Base-by-base conservation (phyloP, 2,113 vertebrate species). In the Lipophrys pholis region DNA sequence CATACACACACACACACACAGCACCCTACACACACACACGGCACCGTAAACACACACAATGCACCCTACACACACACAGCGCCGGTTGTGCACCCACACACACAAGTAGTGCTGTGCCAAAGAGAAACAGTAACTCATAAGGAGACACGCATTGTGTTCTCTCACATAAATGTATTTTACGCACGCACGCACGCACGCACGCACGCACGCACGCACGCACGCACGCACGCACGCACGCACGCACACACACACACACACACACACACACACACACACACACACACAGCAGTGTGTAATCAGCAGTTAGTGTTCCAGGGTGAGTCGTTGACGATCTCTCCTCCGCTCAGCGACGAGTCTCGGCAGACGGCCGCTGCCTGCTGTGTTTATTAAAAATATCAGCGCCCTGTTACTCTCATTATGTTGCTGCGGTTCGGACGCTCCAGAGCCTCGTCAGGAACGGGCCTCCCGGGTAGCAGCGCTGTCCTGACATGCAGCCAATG, bases 321-420 rank as follows among this genome's bases (percentile, higher is more conserved):
- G 71, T 84, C 84, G 66, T 91, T 85, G 65, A 76, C 78, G 49
- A 61, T 54, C 56, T 82, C 85, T 75, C 82, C 76, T 82, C 83
- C 88, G 62, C 79, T 87, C 75, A 76, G 80, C 63, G 82, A 87
- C 15, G 83, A 88, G 83, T 66, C 88, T 85, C 87, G 9, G 52
- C 69, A 83, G 88, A 85, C 80, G 82, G 11, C 76, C 79, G 85
- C 80, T 84, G 87, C 90, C 85, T 91, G 90, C 88, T 91, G 90
- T 56, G 88, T 90, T 91, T 91, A 91, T 91, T 91, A 91, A 91
- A 91, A 91, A 91, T 91, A 82, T 91, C 90, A 91, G 70, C 63
- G 82, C 76, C 85, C 76, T 83, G 86, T 90, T 91, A 90, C 55
- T 79, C 85, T 89, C 88, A 90, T 84, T 89, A 86, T 83, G 82